Conservation (phyloP, 1,140 invertebrate genomes). For the Mercenaria mercenaria region DNA sequence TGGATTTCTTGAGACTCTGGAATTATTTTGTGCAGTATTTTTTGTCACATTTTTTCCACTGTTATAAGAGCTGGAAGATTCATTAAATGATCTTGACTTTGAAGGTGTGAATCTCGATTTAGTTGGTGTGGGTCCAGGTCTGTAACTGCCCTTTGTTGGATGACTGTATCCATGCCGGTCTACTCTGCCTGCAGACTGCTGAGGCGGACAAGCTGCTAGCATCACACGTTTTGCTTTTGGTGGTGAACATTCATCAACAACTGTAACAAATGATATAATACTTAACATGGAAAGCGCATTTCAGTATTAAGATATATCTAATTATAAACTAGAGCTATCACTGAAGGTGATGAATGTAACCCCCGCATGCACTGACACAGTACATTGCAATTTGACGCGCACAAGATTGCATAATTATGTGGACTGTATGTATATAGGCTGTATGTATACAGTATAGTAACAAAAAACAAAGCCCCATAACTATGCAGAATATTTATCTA, state of each 20-base stretch:
- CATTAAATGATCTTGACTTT: slow-evolving; percentile 9
- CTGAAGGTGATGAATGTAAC: too few species aligned
- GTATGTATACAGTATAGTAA: too few species aligned
- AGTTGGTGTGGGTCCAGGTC: background rate
- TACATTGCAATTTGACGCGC: too few species aligned
- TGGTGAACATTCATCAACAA: slow-evolving; percentile 66
- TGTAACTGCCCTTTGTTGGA: background rate
- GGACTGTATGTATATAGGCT: too few species aligned
- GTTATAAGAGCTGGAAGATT: background rate
- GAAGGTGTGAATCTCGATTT: slow-evolving; percentile 11
- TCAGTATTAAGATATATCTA: too few species aligned
- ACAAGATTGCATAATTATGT: too few species aligned
- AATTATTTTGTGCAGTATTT: background rate
- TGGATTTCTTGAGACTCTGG: background rate
- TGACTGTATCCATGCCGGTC: background rate
- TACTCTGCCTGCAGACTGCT: background rate
- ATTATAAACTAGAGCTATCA: too few species aligned
- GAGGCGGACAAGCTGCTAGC: background rate
- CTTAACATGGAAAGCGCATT: background rate
- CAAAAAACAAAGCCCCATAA: too few species aligned
- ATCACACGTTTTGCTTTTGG: slow-evolving; percentile 58
- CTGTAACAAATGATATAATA: slow-evolving; percentile 16
- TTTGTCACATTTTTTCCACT: background rate
- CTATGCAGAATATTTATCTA: too few species aligned
- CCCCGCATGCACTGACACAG: too few species aligned